Base-by-base conservation (phyloP, 2,888 invertebrate genomes). In the Diaphora mendica region DNA sequence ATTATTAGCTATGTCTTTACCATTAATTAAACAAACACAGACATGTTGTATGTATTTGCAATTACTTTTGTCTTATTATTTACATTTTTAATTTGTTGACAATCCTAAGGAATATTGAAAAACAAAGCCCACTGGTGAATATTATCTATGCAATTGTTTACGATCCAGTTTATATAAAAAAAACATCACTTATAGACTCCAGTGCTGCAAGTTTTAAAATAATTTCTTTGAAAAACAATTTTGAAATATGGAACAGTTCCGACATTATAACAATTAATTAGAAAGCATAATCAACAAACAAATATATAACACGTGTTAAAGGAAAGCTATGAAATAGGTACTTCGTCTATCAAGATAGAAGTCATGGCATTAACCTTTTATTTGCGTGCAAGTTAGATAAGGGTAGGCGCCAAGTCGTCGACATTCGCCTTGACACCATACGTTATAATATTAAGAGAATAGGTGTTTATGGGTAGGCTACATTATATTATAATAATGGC, bases 401-500 rank as follows among this genome's bases (percentile, higher is more conserved):
- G 87, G 83, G 81, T 79, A 71, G 80, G 79, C 77, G 82, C 51
- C 51, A 55, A 68, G 51, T 83, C 81, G 51, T 82, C 81, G 80
- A 80, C 82, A 84, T 81, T 87, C 73, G 73, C 85, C 88, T 86
- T 88, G 87, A 88, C 86, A 86, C 82, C 80, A 71, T 65, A 81
- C 74, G 72, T 75, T 79, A 80, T n/a, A 33, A 64, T 64, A 72
- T 79, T 76, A 80, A 39, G 23, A 48, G 51, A 51, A 70, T 33
- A 33, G 15, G 23, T 72, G 35, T 44, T 35, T 72, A 48, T 39
- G 72, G 35, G 48, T 67, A 75, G 73, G 70, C 55, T 67, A 64
- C 59, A 62, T 72, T 71, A 72, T 39, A 35, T 35, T 62, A 66
- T 74, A 75, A 73, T 72, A 64, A 71, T 70, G 67, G 74, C 74